phyloP scores from a whole-genome alignment of 2,797 vertebrate species.

The Pampus argenteus region DNA sequence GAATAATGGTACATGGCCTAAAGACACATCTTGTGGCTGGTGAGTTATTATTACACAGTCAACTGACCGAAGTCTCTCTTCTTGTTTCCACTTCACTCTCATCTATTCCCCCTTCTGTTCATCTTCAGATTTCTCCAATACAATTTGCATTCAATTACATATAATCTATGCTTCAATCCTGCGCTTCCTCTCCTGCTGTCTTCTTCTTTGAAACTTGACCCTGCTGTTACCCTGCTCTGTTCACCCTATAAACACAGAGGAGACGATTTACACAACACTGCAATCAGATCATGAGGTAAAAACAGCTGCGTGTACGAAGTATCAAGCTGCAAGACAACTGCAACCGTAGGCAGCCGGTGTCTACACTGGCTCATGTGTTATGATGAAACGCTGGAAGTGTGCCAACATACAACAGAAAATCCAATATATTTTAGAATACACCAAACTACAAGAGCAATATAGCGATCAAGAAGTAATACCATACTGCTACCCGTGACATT shows the following conservation, averaged over 20 bases:
- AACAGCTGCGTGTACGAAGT: conserved; percentile 18
- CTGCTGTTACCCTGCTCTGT: conserved; percentile 18
- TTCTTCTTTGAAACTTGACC: conserved; percentile 45
- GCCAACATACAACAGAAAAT: not conserved
- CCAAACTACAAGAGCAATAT: not conserved
- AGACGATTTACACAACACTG: conserved; percentile 59
- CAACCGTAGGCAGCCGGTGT: not conserved
- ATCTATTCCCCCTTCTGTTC: not conserved
- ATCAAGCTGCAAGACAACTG: conserved; percentile 36
- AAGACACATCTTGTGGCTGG: not conserved
- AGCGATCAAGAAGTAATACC: not conserved
- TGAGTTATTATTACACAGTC: conserved; percentile 1
- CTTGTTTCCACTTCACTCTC: not conserved
- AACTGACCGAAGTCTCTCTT: not conserved
- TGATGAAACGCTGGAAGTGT: not conserved
- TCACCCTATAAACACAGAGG: conserved; percentile 42
- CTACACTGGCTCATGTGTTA: not conserved
- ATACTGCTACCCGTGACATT: not conserved
- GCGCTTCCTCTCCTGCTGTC: not conserved
- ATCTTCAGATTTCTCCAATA: not conserved
- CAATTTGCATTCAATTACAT: too few relatives aligned
- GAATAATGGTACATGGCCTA: not conserved
- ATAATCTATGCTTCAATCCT: not conserved
- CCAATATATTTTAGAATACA: not conserved
- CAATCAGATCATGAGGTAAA: conserved; percentile 48